phyloP scores from a whole-genome alignment of 2,888 invertebrate genomes.

The Campoplex nolae region DNA sequence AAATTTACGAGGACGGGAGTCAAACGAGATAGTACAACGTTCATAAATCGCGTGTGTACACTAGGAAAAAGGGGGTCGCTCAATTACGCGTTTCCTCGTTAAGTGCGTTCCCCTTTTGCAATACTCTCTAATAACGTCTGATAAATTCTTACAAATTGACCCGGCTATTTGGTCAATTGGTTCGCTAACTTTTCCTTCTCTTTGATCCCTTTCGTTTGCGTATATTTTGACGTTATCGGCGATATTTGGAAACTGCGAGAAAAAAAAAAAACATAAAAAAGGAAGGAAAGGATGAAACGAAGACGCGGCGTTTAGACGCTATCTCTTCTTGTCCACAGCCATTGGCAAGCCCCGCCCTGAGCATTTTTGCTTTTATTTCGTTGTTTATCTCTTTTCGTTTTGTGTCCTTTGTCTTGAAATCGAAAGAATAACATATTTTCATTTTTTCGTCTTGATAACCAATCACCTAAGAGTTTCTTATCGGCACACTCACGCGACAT shows the following conservation, averaged over 20 bases:
- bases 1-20: constrained; percentile 39
- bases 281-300: constrained; percentile 51
- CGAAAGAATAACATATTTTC: background rate
- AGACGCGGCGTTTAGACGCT: constrained; percentile 77
- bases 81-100: constrained; percentile 76
- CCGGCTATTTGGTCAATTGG: background rate
- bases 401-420: background rate
- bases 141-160: constrained; percentile 36
- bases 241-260: background rate
- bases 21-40: constrained; percentile 36
- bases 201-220: background rate
- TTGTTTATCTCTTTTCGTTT: constrained; percentile 10
- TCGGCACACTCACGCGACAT: background rate
- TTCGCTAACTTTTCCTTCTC: background rate
- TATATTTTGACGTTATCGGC: background rate
- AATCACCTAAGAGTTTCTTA: background rate
- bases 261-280: constrained; percentile 32
- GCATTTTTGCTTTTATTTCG: constrained; percentile 32
- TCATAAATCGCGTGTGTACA: constrained; percentile 61
- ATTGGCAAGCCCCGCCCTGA: constrained; percentile 81
- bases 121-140: constrained; percentile 6
- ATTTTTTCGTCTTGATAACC: background rate
- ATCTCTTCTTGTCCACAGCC: constrained; percentile 71
- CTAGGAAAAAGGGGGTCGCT: constrained; percentile 72
- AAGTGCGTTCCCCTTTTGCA: constrained; percentile 41